phyloP scores from a whole-genome alignment of 1,140 invertebrate species.

The Oedothorax gibbosus region DNA sequence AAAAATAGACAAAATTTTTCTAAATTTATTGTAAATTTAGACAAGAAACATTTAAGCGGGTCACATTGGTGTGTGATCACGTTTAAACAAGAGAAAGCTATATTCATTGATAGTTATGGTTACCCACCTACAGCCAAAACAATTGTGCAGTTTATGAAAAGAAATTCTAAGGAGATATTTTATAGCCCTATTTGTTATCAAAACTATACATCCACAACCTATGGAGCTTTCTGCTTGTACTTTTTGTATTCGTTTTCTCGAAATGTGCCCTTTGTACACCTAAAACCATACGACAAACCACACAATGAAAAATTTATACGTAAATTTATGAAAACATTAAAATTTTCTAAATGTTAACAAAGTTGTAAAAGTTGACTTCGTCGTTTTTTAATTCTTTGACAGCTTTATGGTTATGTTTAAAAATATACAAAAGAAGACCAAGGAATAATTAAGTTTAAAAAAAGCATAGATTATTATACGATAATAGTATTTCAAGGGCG shows the following conservation, averaged over 20 bases:
- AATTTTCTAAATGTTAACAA: neutral
- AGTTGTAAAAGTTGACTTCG: neutral
- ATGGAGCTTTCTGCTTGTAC: neutral
- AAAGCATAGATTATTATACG: no score
- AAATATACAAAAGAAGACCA: no score
- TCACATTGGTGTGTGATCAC: no score
- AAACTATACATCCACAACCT: neutral
- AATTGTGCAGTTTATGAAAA: neutral
- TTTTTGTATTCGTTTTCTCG: neutral
- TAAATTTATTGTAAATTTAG: slow-evolving; percentile 14
- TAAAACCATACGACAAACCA: neutral
- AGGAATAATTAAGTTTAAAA: no score
- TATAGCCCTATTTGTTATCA: neutral
- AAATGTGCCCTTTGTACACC: neutral
- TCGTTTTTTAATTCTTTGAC: no score
- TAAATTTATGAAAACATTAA: neutral
- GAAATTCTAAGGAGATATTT: neutral
- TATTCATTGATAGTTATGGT: no score
- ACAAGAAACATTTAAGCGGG: no score
- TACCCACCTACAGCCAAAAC: neutral
- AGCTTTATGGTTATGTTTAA: no score
- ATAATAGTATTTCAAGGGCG: no score
- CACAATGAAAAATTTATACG: neutral
- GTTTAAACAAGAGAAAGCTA: no score
- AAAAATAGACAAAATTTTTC: neutral